phyloP scores from a whole-genome alignment of 1,140 invertebrate genomes.

The Contarinia nasturtii region DNA sequence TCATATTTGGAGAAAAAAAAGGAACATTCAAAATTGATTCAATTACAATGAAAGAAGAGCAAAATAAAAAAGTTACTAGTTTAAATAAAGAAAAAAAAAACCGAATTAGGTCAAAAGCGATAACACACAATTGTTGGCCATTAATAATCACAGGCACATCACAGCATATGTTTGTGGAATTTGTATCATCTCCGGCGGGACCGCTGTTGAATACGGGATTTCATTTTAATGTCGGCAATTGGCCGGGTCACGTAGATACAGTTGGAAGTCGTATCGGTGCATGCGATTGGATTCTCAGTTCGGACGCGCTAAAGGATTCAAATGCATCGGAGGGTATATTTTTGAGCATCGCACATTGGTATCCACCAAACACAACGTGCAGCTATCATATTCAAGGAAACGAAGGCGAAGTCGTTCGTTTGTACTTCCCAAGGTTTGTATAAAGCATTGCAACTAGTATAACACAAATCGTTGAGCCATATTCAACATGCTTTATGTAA shows the following conservation, averaged over 20 bases:
- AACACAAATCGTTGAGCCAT: too few relatives aligned
- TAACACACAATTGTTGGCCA: too few relatives aligned
- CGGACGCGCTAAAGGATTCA: conserved; percentile 49
- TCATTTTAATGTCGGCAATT: conserved; percentile 83
- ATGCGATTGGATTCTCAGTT: conserved; percentile 71
- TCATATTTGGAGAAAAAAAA: too few relatives aligned
- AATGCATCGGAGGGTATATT: conserved; percentile 71
- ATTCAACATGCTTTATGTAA: too few relatives aligned
- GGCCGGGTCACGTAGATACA: conserved; percentile 76
- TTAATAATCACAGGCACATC: conserved; percentile 42
- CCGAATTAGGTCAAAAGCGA: too few relatives aligned
- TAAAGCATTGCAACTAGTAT: too few relatives aligned
- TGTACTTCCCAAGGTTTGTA: conserved; percentile 65
- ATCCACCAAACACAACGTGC: conserved; percentile 75
- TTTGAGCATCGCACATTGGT: conserved; percentile 79
- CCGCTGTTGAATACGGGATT: conserved; percentile 78
- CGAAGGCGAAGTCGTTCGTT: conserved; percentile 61
- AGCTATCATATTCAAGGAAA: conserved; percentile 72
- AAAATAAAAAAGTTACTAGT: not conserved
- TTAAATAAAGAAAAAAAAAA: not conserved
- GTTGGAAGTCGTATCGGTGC: conserved; percentile 64
- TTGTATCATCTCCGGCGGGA: conserved; percentile 72
- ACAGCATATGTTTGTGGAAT: conserved; percentile 75
- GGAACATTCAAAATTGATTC: not conserved
- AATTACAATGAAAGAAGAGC: not conserved